phyloP scores from a whole-genome alignment of 2,797 vertebrate genomes.

The Gadopsis marmoratus region DNA sequence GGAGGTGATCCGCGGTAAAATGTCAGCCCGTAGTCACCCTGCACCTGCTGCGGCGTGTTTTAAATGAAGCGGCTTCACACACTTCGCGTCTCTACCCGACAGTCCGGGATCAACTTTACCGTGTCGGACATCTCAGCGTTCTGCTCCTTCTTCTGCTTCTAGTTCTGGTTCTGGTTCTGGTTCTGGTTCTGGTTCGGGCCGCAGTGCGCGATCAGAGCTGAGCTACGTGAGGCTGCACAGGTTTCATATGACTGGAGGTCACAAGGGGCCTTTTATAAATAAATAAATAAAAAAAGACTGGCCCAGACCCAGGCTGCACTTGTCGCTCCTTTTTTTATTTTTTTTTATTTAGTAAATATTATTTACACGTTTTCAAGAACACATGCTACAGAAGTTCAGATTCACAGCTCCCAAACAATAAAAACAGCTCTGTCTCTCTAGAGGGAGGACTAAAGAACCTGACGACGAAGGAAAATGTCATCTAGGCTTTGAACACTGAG shows the following conservation, averaged over 20 bases:
- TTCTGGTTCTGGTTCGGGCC: not conserved
- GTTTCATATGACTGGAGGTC: conserved; percentile 33
- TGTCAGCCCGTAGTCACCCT: not conserved
- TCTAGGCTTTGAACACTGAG: conserved; percentile 80
- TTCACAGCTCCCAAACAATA: conserved; percentile 82
- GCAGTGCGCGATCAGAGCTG: conserved; percentile 5
- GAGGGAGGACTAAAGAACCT: conserved; percentile 65
- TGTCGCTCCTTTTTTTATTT: conserved; percentile 56
- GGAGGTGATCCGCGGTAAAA: not conserved
- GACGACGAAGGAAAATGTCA: conserved; percentile 77
- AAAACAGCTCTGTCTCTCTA: conserved; percentile 68
- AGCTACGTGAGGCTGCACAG: conserved; percentile 31
- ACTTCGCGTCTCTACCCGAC: not conserved
- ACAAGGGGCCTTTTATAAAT: not conserved
- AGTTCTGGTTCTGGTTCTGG: not conserved
- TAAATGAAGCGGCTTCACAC: not conserved
- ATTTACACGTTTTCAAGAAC: conserved; percentile 84
- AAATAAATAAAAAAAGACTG: conserved; percentile 7
- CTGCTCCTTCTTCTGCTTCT: not conserved
- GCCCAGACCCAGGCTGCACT: not conserved
- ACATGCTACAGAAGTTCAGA: conserved; percentile 86
- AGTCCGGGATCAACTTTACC: too few species aligned
- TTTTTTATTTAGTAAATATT: conserved; percentile 86
- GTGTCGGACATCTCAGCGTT: too few species aligned
- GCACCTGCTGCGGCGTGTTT: conserved; percentile 18